Conservation (phyloP, 2,888 invertebrate species). For the Drosophila atroscutellata region DNA sequence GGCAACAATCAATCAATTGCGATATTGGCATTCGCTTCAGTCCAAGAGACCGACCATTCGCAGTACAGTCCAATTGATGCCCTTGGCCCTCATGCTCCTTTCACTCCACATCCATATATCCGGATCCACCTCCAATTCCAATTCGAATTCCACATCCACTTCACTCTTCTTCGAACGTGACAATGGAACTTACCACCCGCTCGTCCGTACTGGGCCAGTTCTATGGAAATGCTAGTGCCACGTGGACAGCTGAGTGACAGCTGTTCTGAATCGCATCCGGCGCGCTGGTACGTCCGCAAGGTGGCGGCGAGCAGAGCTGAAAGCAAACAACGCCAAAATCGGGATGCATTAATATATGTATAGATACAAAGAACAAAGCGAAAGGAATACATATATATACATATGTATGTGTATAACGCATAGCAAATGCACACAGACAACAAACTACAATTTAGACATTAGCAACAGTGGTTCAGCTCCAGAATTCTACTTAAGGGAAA, state of each 20-base stretch:
- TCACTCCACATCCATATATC: background rate
- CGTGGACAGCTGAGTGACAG: slow-evolving; percentile 95
- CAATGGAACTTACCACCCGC: slow-evolving; percentile 82
- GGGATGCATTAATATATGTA: slow-evolving; percentile 51
- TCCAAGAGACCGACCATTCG: slow-evolving; percentile 34
- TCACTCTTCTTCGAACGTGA: slow-evolving; percentile 41
- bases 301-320: slow-evolving; percentile 96
- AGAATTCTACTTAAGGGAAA: background rate
- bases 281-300: slow-evolving; percentile 94
- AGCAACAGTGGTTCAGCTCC: slow-evolving; percentile 6
- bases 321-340: slow-evolving; percentile 58
- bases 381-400: slow-evolving; percentile 14
- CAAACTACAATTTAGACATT: slow-evolving; percentile 12
- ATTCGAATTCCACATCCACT: slow-evolving; percentile 2
- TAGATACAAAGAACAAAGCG: slow-evolving; percentile 24
- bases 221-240: slow-evolving; percentile 95
- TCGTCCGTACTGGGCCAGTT: slow-evolving; percentile 95
- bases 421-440: slow-evolving; percentile 33
- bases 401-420: slow-evolving; percentile 32
- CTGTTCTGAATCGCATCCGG: slow-evolving; percentile 96
- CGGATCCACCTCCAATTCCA: slow-evolving; percentile 10
- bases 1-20: slow-evolving; percentile 72
- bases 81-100: background rate
- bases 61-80: slow-evolving; percentile 39
- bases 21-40: slow-evolving; percentile 57